Percentiles rank a stretch among this genome's conserved stretches.
Conservation (phyloP, 2,113 vertebrate genomes). For the Saccopteryx leptura region DNA sequence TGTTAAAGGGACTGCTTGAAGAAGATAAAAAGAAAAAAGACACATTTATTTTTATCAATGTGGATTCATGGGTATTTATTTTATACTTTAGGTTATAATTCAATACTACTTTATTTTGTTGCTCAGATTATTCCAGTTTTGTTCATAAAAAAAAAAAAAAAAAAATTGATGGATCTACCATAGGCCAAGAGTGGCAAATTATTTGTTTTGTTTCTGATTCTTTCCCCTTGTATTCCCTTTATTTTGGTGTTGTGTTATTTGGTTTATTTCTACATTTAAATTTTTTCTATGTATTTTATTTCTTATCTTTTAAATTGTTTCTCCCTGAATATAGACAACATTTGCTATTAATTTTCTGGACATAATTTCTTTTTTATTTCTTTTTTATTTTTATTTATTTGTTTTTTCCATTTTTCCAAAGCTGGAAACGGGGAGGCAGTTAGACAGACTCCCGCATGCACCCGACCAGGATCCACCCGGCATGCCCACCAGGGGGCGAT, state of each 20-base stretch:
- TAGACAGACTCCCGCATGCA: too few species aligned
- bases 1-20: neutral
- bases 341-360: neutral
- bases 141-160: conserved; percentile 15
- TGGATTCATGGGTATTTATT: neutral
- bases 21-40: neutral
- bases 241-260: neutral
- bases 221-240: neutral
- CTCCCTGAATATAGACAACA: neutral
- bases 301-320: neutral
- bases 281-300: neutral
- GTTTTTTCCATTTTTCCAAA: too few species aligned
- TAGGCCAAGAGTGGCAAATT: neutral
- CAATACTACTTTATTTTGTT: neutral
- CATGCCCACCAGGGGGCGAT: too few species aligned
- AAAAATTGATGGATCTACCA: neutral
- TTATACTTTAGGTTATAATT: conserved; percentile 11
- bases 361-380: neutral
- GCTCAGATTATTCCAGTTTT: neutral
- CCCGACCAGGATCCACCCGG: too few species aligned
- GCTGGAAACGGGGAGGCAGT: too few species aligned
- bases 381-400: too few species aligned
- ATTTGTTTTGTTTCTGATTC: neutral
- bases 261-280: neutral
- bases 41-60: neutral